A percentile compares a stretch with the other conserved stretches of the same genome.
Evolutionary conservation across 2,797 vertebrate genomes (phyloP).

Genomic region (Hyperoplus lanceolatus): DNA sequence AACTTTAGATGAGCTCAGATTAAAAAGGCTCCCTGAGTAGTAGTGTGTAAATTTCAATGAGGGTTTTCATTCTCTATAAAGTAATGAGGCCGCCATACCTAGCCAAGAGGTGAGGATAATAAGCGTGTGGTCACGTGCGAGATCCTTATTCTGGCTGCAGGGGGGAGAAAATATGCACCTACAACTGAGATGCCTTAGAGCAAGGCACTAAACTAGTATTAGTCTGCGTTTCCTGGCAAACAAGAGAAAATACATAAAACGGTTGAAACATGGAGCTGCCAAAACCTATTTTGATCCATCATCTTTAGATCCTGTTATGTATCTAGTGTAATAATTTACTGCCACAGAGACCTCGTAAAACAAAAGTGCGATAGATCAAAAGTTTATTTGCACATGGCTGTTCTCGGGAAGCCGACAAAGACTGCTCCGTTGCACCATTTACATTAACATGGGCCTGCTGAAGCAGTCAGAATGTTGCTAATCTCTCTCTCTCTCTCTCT

Average conservation of each 20-base stretch:
- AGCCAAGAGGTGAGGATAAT: constrained; percentile 56
- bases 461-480: constrained; percentile 56
- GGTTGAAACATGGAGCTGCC: not conserved
- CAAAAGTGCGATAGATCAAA: constrained; percentile 32
- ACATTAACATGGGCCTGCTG: constrained; percentile 58
- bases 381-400: constrained; percentile 23
- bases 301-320: constrained; percentile 6
- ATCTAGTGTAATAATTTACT: constrained; percentile 8
- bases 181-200: constrained; percentile 42
- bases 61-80: constrained; percentile 55
- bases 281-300: not conserved
- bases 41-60: constrained; percentile 46
- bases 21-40: constrained; percentile 34
- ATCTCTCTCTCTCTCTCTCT: constrained; percentile 12
- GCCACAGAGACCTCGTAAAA: constrained; percentile 30
- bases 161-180: constrained; percentile 35
- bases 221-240: not conserved
- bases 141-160: constrained; percentile 28
- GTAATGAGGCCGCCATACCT: constrained; percentile 56
- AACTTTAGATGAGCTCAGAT: constrained; percentile 54
- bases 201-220: constrained; percentile 22
- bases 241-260: not conserved
- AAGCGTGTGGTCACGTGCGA: constrained; percentile 52
- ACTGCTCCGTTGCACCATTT: constrained; percentile 18
- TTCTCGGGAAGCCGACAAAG: constrained; percentile 25